Conservation (phyloP, 2,113 vertebrate species). For the Clarias gariepinus region DNA sequence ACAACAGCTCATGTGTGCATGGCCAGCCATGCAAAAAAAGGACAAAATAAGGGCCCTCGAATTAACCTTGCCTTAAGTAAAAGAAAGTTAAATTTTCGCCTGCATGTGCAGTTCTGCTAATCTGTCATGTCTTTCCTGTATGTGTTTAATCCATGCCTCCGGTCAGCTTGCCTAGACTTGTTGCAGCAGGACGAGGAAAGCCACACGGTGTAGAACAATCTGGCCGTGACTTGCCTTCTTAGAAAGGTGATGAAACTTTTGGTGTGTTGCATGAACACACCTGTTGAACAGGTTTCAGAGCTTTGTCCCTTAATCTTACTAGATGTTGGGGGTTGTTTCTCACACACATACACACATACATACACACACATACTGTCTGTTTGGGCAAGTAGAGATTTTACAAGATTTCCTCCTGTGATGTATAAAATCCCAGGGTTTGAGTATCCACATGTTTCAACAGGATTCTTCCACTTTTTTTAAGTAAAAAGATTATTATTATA, state of each 20-base stretch:
- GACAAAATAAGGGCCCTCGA: slow-evolving; percentile 1
- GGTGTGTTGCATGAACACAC: slow-evolving; percentile 54
- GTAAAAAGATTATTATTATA: background rate
- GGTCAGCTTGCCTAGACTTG: slow-evolving; percentile 68
- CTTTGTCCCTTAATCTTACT: slow-evolving; percentile 35
- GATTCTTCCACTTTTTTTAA: background rate
- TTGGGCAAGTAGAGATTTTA: slow-evolving; percentile 40
- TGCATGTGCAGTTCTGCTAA: slow-evolving; percentile 23
- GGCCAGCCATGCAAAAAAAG: slow-evolving; percentile 29
- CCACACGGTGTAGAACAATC: slow-evolving; percentile 53
- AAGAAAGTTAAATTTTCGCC: slow-evolving; percentile 23
- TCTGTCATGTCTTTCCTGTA: slow-evolving; percentile 49
- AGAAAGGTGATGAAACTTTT: slow-evolving; percentile 55
- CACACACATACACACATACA: background rate
- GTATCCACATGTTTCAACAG: slow-evolving; percentile 13
- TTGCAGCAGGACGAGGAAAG: slow-evolving; percentile 59
- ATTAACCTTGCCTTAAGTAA: slow-evolving; percentile 32
- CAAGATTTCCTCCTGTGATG: slow-evolving; percentile 36
- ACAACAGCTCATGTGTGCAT: slow-evolving; percentile 3
- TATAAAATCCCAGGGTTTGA: slow-evolving; percentile 21
- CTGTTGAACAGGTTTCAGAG: slow-evolving; percentile 56
- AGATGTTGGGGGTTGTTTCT: slow-evolving; percentile 42
- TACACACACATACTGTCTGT: background rate
- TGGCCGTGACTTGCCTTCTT: slow-evolving; percentile 41
- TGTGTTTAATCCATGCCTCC: slow-evolving; percentile 62